phyloP scores from a whole-genome alignment of 2,113 vertebrate genomes.

The Rhodinocichla rosea region DNA sequence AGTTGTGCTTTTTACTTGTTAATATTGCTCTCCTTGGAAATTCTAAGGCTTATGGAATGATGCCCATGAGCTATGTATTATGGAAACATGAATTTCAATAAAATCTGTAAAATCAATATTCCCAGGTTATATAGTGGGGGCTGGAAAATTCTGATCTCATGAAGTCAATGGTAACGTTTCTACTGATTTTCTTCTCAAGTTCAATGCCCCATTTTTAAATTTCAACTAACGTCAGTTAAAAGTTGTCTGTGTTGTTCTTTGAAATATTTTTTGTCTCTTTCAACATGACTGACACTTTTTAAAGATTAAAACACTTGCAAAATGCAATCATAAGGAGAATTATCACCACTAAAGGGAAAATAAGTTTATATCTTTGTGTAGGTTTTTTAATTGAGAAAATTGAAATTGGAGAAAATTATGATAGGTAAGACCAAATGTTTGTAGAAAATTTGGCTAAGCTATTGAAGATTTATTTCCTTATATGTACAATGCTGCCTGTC shows the following conservation, averaged over 20 bases:
- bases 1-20: neutral
- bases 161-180: neutral
- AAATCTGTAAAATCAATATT: neutral
- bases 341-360: neutral
- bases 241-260: neutral
- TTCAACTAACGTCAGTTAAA: neutral
- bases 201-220: neutral
- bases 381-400: neutral
- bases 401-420: neutral
- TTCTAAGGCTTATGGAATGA: neutral
- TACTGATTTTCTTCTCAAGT: neutral
- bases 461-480: neutral
- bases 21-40: neutral
- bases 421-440: neutral
- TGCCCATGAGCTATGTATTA: neutral
- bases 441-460: neutral
- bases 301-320: neutral
- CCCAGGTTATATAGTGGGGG: neutral
- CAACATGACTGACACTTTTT: neutral
- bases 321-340: neutral
- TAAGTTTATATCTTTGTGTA: neutral
- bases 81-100: neutral
- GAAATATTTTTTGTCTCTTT: neutral
- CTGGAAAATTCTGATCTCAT: neutral
- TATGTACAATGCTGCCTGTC: neutral